A percentile compares a stretch with the other conserved stretches of the same genome.
Conservation (phyloP, 2,888 invertebrate genomes). For the Eristalis pertinax region DNA sequence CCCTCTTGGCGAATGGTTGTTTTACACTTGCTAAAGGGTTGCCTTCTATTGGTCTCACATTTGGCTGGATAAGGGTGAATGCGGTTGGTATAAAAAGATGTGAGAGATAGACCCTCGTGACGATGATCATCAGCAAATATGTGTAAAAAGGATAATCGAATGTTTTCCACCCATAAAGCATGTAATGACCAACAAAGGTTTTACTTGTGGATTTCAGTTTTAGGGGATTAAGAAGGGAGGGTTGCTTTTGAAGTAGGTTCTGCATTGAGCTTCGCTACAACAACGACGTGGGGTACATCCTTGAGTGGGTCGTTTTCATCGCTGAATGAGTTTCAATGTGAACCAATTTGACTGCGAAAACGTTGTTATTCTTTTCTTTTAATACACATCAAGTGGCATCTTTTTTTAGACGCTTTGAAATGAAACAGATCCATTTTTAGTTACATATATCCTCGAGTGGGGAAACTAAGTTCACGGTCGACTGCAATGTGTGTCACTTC, state of each 20-base stretch:
- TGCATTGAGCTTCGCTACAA: neutral
- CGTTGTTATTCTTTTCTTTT: too few species aligned
- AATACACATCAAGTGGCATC: too few species aligned
- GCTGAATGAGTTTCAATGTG: slow-evolving; percentile 10
- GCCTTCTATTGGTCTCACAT: slow-evolving; percentile 31
- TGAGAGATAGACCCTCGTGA: slow-evolving; percentile 62
- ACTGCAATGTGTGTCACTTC: too few species aligned
- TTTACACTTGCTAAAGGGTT: slow-evolving; percentile 37
- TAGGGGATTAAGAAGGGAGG: slow-evolving; percentile 23
- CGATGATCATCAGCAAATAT: slow-evolving; percentile 69
- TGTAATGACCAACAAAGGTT: slow-evolving; percentile 65
- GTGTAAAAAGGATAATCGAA: slow-evolving; percentile 72
- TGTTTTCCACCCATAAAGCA: slow-evolving; percentile 70
- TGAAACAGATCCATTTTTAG: too few species aligned
- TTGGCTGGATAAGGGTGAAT: slow-evolving; percentile 40
- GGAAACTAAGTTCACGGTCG: too few species aligned
- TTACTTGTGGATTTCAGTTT: slow-evolving; percentile 36
- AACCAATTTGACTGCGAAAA: too few species aligned
- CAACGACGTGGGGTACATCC: slow-evolving; percentile 1
- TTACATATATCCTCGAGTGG: too few species aligned
- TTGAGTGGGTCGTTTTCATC: slow-evolving; percentile 38
- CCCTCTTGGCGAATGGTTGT: neutral
- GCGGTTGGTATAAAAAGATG: slow-evolving; percentile 62
- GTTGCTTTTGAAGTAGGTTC: slow-evolving; percentile 36
- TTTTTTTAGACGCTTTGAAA: too few species aligned